Percentiles rank a stretch among this genome's conserved stretches.
phyloP scores from a whole-genome alignment of 2,888 invertebrate genomes.

The Caenorhabditis parvicauda region DNA sequence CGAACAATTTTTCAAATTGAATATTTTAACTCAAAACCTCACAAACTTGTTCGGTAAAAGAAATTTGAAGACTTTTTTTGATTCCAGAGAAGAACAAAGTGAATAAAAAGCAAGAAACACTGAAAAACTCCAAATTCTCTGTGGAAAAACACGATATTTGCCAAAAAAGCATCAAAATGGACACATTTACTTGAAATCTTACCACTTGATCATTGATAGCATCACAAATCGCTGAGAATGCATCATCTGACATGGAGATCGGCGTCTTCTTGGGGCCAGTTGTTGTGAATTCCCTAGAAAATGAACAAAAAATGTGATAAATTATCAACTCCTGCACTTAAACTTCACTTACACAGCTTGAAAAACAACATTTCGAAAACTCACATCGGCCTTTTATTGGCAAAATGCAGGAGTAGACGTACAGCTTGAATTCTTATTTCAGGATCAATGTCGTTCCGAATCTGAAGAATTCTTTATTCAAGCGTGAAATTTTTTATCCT shows the following conservation, averaged over 20 bases:
- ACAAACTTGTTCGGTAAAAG: no score
- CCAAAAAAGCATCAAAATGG: no score
- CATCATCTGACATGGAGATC: conserved; percentile 73
- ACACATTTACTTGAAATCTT: conserved; percentile 69
- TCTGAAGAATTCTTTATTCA: neutral
- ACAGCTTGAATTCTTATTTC: conserved; percentile 35
- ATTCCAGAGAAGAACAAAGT: no score
- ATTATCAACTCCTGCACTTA: neutral
- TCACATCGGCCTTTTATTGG: conserved; percentile 8
- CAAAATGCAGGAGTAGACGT: conserved; percentile 20
- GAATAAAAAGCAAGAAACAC: no score
- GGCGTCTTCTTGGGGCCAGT: neutral
- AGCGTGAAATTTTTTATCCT: no score
- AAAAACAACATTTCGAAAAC: neutral
- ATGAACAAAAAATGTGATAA: neutral
- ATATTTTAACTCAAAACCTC: no score
- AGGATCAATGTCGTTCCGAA: conserved; percentile 29
- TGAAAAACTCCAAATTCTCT: no score
- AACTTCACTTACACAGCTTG: conserved; percentile 18
- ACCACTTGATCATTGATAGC: conserved; percentile 84
- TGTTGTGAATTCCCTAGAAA: conserved; percentile 1
- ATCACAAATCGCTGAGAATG: conserved; percentile 89
- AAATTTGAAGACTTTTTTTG: no score
- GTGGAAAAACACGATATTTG: no score
- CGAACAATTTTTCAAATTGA: no score